Conservation (phyloP, 2,113 vertebrate species). For the Eidolon helvum region DNA sequence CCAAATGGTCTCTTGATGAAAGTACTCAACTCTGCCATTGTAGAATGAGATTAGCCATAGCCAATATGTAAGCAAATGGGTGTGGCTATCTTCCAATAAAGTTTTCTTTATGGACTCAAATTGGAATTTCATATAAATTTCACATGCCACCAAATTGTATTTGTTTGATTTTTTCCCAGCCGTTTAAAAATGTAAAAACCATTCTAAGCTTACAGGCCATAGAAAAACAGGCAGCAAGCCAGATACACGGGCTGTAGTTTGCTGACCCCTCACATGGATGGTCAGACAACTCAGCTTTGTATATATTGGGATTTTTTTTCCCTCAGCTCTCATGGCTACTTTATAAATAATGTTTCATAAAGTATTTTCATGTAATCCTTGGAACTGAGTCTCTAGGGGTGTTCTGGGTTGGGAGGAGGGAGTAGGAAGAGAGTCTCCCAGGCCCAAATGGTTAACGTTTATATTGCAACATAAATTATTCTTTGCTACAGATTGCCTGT, state of each 20-base stretch:
- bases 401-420: not conserved
- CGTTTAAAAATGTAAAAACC: not conserved
- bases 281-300: not conserved
- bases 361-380: slow-evolving; percentile 37
- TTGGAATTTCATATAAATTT: slow-evolving; percentile 31
- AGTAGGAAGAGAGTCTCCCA: not conserved
- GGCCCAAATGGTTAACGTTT: slow-evolving; percentile 70
- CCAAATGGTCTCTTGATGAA: not conserved
- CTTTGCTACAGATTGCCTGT: slow-evolving; percentile 60
- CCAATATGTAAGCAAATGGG: not conserved
- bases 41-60: not conserved
- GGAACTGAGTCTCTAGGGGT: not conserved
- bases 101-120: slow-evolving; percentile 22
- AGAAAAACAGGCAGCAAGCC: not conserved
- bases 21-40: not conserved
- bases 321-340: not conserved
- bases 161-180: not conserved
- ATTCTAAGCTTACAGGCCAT: not conserved
- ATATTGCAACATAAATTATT: slow-evolving; percentile 67
- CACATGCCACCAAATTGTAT: not conserved
- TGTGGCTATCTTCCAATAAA: not conserved
- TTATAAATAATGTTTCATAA: slow-evolving; percentile 50
- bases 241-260: not conserved
- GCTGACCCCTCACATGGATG: not conserved
- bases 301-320: not conserved